Evolutionary conservation across 2,888 invertebrate genomes (phyloP).

Genomic region (Pocota personata): DNA sequence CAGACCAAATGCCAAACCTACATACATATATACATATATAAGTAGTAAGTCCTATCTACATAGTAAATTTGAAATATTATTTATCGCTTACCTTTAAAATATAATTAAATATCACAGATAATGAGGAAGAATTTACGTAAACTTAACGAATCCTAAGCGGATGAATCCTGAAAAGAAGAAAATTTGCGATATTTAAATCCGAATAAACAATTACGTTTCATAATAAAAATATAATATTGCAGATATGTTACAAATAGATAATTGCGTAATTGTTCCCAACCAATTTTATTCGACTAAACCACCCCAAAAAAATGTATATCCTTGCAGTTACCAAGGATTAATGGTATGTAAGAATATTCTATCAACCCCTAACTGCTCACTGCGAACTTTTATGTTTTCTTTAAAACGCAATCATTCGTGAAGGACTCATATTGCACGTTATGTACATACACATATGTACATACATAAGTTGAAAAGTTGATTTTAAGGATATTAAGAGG

Average conservation of each 20-base stretch:
- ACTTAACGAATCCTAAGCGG: not conserved
- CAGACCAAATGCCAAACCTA: too few species aligned
- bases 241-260: not conserved
- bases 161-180: not conserved
- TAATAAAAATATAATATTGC: not conserved
- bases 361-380: not conserved
- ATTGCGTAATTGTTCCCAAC: not conserved
- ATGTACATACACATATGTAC: not conserved
- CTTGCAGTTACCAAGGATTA: not conserved
- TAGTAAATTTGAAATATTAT: too few species aligned
- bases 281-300: not conserved
- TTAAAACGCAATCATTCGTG: not conserved
- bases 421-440: not conserved
- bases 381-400: conserved; percentile 20
- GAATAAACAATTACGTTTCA: not conserved
- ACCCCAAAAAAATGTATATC: not conserved
- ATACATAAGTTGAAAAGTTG: not conserved
- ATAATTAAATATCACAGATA: not conserved
- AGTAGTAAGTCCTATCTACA: too few species aligned
- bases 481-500: too few species aligned
- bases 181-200: not conserved
- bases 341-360: not conserved
- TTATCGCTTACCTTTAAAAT: not conserved
- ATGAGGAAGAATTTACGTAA: not conserved
- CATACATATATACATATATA: too few species aligned